phyloP scores from a whole-genome alignment of 2,797 vertebrate species.

The Trachops cirrhosus region DNA sequence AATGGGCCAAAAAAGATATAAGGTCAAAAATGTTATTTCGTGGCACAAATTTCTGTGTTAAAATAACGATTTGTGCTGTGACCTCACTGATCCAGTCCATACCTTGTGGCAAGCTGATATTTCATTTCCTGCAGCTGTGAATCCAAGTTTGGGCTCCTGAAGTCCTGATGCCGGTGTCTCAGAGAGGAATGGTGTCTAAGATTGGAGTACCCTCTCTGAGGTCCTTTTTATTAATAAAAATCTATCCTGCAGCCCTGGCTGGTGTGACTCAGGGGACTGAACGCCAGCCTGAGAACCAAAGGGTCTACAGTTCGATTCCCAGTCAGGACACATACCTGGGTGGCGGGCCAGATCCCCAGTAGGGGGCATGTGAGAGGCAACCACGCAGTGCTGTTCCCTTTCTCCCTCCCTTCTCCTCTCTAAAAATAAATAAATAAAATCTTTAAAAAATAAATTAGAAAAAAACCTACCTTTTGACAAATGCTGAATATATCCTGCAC shows the following conservation, averaged over 20 bases:
- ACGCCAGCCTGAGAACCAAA: too few species aligned
- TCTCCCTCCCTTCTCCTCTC: too few species aligned
- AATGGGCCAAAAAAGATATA: background rate
- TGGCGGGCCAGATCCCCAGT: too few species aligned
- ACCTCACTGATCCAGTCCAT: background rate
- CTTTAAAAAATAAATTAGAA: too few species aligned
- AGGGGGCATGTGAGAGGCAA: too few species aligned
- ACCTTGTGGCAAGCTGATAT: conserved; percentile 13
- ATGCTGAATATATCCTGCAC: background rate
- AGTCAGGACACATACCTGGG: too few species aligned
- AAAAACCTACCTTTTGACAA: background rate
- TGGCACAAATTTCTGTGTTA: background rate
- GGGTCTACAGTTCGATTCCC: too few species aligned
- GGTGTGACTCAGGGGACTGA: too few species aligned
- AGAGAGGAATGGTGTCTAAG: background rate
- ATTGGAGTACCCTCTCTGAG: background rate
- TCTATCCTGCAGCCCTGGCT: background rate
- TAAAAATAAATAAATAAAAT: too few species aligned
- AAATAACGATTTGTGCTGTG: conserved; percentile 1
- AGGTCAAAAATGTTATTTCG: background rate
- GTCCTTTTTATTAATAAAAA: conserved; percentile 9
- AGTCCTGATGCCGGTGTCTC: background rate
- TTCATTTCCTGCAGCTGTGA: conserved; percentile 40
- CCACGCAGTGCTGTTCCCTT: too few species aligned
- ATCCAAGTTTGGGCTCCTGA: background rate